Percentiles rank a stretch among this genome's conserved stretches.
phyloP scores from a whole-genome alignment of 2,797 vertebrate genomes.

The Pseudochaenichthys georgianus region DNA sequence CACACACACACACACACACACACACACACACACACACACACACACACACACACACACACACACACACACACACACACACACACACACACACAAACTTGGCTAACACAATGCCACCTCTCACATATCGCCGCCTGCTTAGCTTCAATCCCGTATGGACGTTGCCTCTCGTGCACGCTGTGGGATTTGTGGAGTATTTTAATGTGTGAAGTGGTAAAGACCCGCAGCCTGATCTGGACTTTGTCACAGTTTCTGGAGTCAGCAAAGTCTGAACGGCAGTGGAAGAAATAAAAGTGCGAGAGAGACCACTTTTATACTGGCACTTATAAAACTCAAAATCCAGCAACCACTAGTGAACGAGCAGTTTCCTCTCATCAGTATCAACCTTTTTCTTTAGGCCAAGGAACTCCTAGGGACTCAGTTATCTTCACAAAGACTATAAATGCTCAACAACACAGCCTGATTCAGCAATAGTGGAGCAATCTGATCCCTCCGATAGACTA shows the following conservation, averaged over 20 bases:
- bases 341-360: background rate
- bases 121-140: constrained; percentile 46
- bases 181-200: constrained; percentile 68
- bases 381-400: background rate
- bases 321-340: constrained; percentile 10
- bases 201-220: constrained; percentile 58
- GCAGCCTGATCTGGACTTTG: constrained; percentile 59
- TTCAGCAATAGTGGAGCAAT: constrained; percentile 41
- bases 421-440: constrained; percentile 21
- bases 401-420: background rate
- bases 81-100: constrained; percentile 4
- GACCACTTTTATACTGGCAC: background rate
- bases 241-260: constrained; percentile 52
- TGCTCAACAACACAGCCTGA: constrained; percentile 27
- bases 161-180: constrained; percentile 36
- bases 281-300: background rate
- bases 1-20: constrained; percentile 9
- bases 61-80: constrained; percentile 14
- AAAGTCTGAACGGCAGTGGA: constrained; percentile 18
- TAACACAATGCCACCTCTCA: constrained; percentile 50
- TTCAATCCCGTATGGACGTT: constrained; percentile 34
- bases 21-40: constrained; percentile 4
- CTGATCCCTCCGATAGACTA: constrained; percentile 46
- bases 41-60: background rate
- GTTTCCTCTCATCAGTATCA: constrained; percentile 3